These are phyloP conservation scores for Thaumatotibia leucotreta DNA, from an alignment of 1,140 invertebrate genomes.

Conservation along the genomic window DNA sequence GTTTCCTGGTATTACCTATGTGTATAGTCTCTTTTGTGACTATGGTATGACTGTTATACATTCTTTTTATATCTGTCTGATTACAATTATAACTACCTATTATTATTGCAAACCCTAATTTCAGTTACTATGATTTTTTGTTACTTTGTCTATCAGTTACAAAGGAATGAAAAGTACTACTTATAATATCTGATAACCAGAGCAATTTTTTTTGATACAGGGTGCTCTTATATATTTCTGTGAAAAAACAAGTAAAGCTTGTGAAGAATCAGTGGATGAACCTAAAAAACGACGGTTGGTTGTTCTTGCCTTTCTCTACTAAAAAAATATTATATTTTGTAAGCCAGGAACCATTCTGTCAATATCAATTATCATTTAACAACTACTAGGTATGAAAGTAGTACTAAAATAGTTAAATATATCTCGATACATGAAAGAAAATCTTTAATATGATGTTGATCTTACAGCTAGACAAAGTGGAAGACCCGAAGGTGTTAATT, in stretches of 20 bases:
- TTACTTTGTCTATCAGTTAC: too few species aligned
- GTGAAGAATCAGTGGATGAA: slow-evolving; percentile 45
- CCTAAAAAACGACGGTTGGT: slow-evolving; percentile 52
- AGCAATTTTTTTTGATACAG: slow-evolving; percentile 48
- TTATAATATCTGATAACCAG: not conserved
- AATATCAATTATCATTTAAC: slow-evolving; percentile 3
- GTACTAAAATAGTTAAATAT: too few species aligned
- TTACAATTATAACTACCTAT: too few species aligned
- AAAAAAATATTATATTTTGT: slow-evolving; percentile 18
- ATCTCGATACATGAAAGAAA: not conserved
- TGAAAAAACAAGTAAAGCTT: slow-evolving; percentile 46
- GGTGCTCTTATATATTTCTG: slow-evolving; percentile 40
- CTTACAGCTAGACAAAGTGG: slow-evolving; percentile 87
- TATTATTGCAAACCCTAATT: not conserved
- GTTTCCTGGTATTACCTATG: slow-evolving; percentile 5
- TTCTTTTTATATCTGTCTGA: not conserved
- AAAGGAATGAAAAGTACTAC: too few species aligned
- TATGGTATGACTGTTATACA: slow-evolving; percentile 26
- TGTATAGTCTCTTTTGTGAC: slow-evolving; percentile 58
- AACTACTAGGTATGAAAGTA: too few species aligned
- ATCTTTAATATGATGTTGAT: slow-evolving; percentile 20
- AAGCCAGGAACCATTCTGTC: slow-evolving; percentile 38
- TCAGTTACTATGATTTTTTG: too few species aligned
- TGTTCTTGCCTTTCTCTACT: slow-evolving; percentile 29
- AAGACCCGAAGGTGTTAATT: slow-evolving; percentile 84